Conservation (phyloP, 2,888 invertebrate genomes). For the Acrobasis repandana region DNA sequence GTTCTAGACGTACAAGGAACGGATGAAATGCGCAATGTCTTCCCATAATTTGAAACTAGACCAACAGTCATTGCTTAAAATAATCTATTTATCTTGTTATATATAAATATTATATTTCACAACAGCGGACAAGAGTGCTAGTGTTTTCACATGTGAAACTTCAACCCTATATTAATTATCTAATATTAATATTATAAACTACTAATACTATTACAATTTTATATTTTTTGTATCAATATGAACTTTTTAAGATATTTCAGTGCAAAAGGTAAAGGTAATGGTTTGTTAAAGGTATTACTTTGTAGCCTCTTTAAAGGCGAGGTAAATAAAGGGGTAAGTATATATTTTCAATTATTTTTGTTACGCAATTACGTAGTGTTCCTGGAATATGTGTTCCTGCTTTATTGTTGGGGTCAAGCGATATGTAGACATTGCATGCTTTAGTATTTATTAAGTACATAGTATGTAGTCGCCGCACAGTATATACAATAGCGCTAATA, state of each 20-base stretch:
- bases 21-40: slow-evolving; percentile 84
- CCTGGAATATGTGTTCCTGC: slow-evolving; percentile 46
- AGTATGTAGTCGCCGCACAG: slow-evolving; percentile 9
- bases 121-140: slow-evolving; percentile 80
- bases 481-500: slow-evolving; percentile 52
- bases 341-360: slow-evolving; percentile 41
- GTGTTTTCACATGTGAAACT: slow-evolving; percentile 83
- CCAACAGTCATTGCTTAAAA: slow-evolving; percentile 77
- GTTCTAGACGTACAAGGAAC: slow-evolving; percentile 76
- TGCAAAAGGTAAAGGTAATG: slow-evolving; percentile 74
- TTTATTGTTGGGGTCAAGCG: slow-evolving; percentile 67
- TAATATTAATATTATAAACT: slow-evolving; percentile 79
- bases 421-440: slow-evolving; percentile 64
- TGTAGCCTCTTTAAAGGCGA: slow-evolving; percentile 74
- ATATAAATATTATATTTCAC: slow-evolving; percentile 75
- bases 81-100: slow-evolving; percentile 74
- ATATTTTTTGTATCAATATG: slow-evolving; percentile 63
- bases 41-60: slow-evolving; percentile 80
- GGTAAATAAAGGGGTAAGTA: slow-evolving; percentile 71
- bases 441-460: slow-evolving; percentile 43
- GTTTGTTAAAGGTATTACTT: slow-evolving; percentile 48
- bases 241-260: slow-evolving; percentile 68
- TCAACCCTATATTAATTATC: slow-evolving; percentile 65
- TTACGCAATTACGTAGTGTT: slow-evolving; percentile 30
- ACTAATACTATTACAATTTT: slow-evolving; percentile 72